Percentiles rank a stretch among this genome's conserved stretches.
Conservation (phyloP, 1,140 invertebrate genomes). For the Aleiodes sp. region DNA sequence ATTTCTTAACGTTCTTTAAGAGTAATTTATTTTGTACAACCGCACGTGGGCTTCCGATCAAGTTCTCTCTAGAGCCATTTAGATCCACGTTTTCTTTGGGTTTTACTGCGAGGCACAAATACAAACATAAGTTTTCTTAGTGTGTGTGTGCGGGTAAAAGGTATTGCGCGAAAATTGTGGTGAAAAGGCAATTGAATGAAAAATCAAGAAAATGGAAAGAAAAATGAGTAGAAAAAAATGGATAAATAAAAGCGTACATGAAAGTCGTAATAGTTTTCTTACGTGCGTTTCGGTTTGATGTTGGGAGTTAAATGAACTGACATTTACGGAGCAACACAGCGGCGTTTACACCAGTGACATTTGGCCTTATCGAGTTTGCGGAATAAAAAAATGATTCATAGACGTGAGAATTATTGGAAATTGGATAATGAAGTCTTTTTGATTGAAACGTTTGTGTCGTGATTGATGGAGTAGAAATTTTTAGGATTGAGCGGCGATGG, state of each 20-base stretch:
- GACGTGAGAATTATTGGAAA: neutral
- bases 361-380: neutral
- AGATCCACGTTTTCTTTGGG: neutral
- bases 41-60: constrained; percentile 8
- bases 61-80: constrained; percentile 2
- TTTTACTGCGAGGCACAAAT: neutral
- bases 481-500: no score
- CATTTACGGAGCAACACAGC: constrained; percentile 3
- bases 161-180: constrained; percentile 17
- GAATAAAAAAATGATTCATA: neutral
- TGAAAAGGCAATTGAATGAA: neutral
- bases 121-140: no score
- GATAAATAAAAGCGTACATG: constrained; percentile 8
- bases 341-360: constrained; percentile 6
- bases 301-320: constrained; percentile 7
- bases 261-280: constrained; percentile 12
- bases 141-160: no score
- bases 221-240: no score
- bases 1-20: neutral
- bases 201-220: neutral
- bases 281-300: constrained; percentile 1
- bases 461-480: no score
- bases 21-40: constrained; percentile 4
- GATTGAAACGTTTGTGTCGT: no score
- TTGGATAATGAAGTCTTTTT: neutral